phyloP scores from a whole-genome alignment of 2,113 vertebrate genomes.

The Chrysochloris asiatica region DNA sequence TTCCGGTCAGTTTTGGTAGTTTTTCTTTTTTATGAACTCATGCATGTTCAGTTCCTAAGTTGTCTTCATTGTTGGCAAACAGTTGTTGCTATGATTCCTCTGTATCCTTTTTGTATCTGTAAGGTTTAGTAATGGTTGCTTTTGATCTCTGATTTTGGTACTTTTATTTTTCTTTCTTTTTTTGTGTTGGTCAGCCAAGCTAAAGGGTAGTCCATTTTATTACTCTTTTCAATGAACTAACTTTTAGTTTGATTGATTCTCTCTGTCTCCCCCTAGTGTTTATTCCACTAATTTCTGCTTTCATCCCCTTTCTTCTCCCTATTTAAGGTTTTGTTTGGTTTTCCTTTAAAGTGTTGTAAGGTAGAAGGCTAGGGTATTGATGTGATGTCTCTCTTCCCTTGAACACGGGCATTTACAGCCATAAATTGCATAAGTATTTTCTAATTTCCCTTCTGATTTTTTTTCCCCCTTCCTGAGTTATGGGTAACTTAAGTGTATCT shows the following conservation, averaged over 20 bases:
- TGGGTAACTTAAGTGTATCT: not conserved
- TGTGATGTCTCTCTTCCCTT: not conserved
- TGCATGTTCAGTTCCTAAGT: rapidly evolving
- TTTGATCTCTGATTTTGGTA: not conserved
- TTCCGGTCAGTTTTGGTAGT: not conserved
- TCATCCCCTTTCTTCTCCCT: not conserved
- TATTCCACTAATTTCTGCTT: too few species aligned
- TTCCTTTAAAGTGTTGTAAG: not conserved
- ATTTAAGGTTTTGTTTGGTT: rapidly evolving
- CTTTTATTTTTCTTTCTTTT: too few species aligned
- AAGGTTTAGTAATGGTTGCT: not conserved
- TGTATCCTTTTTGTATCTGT: not conserved
- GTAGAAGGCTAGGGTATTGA: not conserved
- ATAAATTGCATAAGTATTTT: not conserved
- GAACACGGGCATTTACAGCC: too few species aligned
- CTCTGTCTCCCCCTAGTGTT: not conserved
- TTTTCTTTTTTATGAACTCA: not conserved
- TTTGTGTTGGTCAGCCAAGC: too few species aligned
- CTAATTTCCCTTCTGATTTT: not conserved
- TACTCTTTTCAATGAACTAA: too few species aligned
- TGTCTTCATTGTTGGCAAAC: not conserved
- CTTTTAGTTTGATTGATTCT: not conserved
- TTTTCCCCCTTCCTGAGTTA: not conserved
- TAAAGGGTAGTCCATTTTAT: too few species aligned
- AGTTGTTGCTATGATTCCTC: rapidly evolving